Evolutionary conservation across 2,797 vertebrate genomes (phyloP).

Genomic region (Botia kubotai): DNA sequence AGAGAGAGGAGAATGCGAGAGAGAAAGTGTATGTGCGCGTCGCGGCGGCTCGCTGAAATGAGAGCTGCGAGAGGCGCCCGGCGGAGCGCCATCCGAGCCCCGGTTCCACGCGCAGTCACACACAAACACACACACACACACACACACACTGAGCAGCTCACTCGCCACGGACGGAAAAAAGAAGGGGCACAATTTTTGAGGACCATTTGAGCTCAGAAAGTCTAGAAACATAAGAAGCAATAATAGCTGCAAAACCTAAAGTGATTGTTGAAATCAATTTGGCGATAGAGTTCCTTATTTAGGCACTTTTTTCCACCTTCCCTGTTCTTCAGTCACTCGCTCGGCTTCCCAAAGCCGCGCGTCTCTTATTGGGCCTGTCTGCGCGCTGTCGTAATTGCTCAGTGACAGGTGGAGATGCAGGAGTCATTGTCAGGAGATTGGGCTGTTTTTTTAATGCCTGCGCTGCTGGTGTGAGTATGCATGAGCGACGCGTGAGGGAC

Average conservation of each 20-base stretch:
- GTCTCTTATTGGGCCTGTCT: constrained; percentile 75
- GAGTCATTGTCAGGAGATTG: constrained; percentile 99
- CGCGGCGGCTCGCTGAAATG: constrained; percentile 62
- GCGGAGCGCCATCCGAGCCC: constrained; percentile 73
- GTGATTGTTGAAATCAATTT: constrained; percentile 79
- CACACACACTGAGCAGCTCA: constrained; percentile 43
- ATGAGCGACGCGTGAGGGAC: constrained; percentile 78
- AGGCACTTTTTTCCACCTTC: constrained; percentile 83
- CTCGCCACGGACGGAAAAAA: constrained; percentile 27
- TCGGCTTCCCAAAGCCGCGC: constrained; percentile 63
- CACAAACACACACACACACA: constrained; percentile 43
- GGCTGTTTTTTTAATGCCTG: constrained; percentile 88
- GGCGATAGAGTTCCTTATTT: constrained; percentile 90
- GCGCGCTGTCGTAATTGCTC: constrained; percentile 84
- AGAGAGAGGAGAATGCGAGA: constrained; percentile 54
- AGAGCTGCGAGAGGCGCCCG: constrained; percentile 58
- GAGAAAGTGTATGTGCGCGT: constrained; percentile 55
- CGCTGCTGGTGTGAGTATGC: constrained; percentile 98
- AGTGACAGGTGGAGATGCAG: constrained; percentile 99
- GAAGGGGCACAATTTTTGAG: constrained; percentile 69
- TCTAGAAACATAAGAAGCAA: constrained; percentile 67
- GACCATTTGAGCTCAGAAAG: constrained; percentile 74
- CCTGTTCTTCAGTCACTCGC: constrained; percentile 32
- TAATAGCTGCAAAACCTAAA: constrained; percentile 74
- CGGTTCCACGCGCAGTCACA: constrained; percentile 68